Percentiles rank a stretch among this genome's conserved stretches.
Evolutionary conservation across 2,113 vertebrate genomes (phyloP).

Genomic region (Tyto alba): DNA sequence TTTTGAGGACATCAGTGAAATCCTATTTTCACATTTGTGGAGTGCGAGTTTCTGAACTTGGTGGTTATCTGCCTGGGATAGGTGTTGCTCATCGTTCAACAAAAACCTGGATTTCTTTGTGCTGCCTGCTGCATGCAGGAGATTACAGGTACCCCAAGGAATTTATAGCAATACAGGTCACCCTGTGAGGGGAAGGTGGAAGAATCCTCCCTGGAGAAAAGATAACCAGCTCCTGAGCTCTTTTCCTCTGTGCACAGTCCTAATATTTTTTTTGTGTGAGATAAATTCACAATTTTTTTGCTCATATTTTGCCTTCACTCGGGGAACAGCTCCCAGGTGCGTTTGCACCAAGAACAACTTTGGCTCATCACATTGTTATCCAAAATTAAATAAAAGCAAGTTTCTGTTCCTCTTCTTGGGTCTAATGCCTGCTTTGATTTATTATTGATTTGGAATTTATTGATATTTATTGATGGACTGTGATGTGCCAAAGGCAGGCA

Average conservation of each 20-base stretch:
- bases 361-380: accelerated
- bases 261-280: not conserved
- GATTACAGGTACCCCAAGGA: not conserved
- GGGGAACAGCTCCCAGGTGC: not conserved
- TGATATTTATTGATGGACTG: not conserved
- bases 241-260: not conserved
- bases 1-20: not conserved
- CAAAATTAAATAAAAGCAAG: not conserved
- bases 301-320: not conserved
- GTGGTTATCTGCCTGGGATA: not conserved
- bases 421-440: not conserved
- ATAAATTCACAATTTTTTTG: not conserved
- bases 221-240: not conserved
- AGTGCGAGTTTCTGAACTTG: not conserved
- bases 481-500: conserved; percentile 4
- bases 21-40: accelerated
- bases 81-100: not conserved
- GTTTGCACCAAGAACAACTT: not conserved
- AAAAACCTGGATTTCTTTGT: not conserved
- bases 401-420: not conserved
- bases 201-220: not conserved
- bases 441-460: not conserved
- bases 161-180: not conserved
- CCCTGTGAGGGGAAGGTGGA: not conserved
- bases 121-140: not conserved